These are phyloP conservation scores for Spatula clypeata DNA, from an alignment of 2,797 vertebrate species.

Conservation along the genomic window DNA sequence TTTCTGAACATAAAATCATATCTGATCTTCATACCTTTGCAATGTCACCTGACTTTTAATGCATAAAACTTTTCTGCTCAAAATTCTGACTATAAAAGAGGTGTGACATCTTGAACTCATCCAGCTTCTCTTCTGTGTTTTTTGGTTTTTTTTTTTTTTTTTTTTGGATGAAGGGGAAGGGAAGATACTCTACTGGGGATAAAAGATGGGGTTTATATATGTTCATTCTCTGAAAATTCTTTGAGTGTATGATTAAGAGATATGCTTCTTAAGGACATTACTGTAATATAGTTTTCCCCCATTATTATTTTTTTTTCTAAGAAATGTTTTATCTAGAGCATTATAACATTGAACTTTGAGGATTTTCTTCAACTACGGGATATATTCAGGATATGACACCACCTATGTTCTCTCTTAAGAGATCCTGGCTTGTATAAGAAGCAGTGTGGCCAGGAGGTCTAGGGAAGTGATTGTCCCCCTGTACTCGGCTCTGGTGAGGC, in stretches of 20 bases:
- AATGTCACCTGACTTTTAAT: neutral
- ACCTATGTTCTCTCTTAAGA: neutral
- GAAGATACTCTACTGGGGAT: neutral
- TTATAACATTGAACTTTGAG: fast-evolving
- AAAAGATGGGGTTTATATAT: neutral
- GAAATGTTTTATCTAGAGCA: neutral
- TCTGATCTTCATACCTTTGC: neutral
- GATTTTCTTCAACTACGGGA: neutral
- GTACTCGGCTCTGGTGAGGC: too few species aligned
- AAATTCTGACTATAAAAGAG: neutral
- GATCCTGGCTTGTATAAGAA: too few species aligned
- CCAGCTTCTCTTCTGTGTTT: neutral
- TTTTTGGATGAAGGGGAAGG: fast-evolving
- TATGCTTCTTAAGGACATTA: neutral
- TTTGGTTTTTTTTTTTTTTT: neutral
- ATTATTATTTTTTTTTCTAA: fast-evolving
- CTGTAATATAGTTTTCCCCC: neutral
- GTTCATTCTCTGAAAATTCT: neutral
- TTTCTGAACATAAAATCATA: neutral
- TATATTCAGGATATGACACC: neutral
- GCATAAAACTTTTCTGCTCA: neutral
- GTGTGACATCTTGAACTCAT: neutral
- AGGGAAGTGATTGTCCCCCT: too few species aligned
- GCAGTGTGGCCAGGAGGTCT: too few species aligned
- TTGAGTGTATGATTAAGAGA: neutral